phyloP scores from a whole-genome alignment of 2,888 invertebrate genomes.

The Philereme vetulata region DNA sequence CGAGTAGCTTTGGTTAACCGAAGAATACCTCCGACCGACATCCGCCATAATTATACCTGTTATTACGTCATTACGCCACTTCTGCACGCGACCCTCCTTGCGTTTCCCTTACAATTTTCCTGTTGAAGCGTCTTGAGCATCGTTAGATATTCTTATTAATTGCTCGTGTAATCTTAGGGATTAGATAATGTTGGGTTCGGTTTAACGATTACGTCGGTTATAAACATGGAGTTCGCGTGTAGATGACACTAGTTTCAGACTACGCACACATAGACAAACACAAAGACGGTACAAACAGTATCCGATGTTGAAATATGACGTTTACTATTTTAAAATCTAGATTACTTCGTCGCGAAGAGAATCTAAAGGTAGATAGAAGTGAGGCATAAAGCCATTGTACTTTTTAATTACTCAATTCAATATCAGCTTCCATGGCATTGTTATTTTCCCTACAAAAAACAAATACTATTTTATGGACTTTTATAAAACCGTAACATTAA shows the following conservation, averaged over 20 bases:
- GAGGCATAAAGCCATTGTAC: too few relatives aligned
- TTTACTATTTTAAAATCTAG: not conserved
- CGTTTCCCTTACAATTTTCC: constrained; percentile 41
- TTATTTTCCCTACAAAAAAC: too few relatives aligned
- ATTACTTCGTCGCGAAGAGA: too few relatives aligned
- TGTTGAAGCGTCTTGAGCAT: constrained; percentile 34
- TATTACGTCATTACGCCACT: constrained; percentile 27
- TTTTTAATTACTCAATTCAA: too few relatives aligned
- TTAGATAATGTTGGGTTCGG: constrained; percentile 44
- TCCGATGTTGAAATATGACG: not conserved
- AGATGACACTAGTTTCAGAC: constrained; percentile 5
- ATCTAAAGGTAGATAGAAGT: too few relatives aligned
- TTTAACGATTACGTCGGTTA: constrained; percentile 16
- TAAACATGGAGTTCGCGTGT: constrained; percentile 12
- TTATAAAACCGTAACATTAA: too few relatives aligned
- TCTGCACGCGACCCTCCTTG: constrained; percentile 46
- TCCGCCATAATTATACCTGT: constrained; percentile 39
- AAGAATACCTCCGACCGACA: constrained; percentile 41
- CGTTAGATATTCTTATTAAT: constrained; percentile 44
- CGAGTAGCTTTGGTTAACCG: constrained; percentile 59
- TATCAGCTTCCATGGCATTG: too few relatives aligned
- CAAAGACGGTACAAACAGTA: not conserved
- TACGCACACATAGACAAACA: constrained; percentile 25
- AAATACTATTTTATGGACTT: too few relatives aligned
- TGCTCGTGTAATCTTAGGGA: constrained; percentile 42